These are phyloP conservation scores for Loriculus beryllinus DNA, from an alignment of 2,797 vertebrate genomes.

Conservation along the genomic window DNA sequence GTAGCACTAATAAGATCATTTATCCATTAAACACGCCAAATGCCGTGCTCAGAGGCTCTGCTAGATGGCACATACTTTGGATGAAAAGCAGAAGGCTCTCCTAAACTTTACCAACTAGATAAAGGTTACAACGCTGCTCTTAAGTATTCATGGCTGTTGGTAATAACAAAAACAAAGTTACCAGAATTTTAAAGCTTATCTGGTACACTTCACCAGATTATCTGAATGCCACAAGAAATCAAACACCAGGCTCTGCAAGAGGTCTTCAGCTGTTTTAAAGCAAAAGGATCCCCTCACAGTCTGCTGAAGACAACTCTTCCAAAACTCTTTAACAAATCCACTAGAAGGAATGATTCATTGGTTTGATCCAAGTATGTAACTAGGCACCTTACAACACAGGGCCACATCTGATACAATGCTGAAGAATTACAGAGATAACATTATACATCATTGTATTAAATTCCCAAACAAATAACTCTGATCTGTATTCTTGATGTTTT, in stretches of 20 bases:
- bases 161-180: neutral
- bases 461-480: neutral
- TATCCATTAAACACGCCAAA: neutral
- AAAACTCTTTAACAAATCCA: neutral
- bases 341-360: neutral
- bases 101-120: neutral
- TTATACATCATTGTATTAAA: rapidly evolving
- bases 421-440: neutral
- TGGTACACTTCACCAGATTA: neutral
- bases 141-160: rapidly evolving
- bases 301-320: neutral
- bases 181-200: neutral
- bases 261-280: neutral
- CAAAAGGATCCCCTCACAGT: neutral
- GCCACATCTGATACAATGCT: rapidly evolving
- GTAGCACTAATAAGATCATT: neutral
- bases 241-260: neutral
- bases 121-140: rapidly evolving
- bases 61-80: neutral
- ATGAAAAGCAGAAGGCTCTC: neutral
- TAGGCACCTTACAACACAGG: neutral
- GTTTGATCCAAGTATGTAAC: neutral
- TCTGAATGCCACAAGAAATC: neutral
- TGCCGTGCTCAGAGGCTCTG: neutral
- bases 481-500: neutral